These are phyloP conservation scores for Tetramorium simillimum DNA, from an alignment of 1,140 invertebrate genomes.

Conservation along the genomic window DNA sequence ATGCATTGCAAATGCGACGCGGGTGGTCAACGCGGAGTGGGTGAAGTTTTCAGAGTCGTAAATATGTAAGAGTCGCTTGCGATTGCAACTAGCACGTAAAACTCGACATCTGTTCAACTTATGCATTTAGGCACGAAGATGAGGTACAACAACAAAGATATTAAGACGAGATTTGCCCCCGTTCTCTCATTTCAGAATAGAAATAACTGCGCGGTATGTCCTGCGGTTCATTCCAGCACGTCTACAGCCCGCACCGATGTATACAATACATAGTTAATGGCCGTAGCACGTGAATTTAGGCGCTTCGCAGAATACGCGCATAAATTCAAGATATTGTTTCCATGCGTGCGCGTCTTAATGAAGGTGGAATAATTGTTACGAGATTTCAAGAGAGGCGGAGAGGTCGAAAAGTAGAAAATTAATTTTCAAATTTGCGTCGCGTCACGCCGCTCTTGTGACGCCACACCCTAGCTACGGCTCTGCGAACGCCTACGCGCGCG, in stretches of 20 bases:
- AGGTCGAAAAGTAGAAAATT: not conserved
- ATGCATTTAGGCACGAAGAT: not conserved
- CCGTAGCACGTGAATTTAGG: not conserved
- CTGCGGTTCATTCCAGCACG: not conserved
- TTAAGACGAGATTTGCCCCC: not conserved
- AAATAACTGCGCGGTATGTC: not conserved
- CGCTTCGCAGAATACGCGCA: not conserved
- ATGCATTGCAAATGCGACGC: slow-evolving; percentile 56
- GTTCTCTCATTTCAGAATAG: not conserved
- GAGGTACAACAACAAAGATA: not conserved
- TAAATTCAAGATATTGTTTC: not conserved
- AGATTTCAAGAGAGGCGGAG: no score
- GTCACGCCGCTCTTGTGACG: not conserved
- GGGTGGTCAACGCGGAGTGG: slow-evolving; percentile 44
- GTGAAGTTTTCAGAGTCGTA: slow-evolving; percentile 3
- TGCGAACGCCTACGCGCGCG: slow-evolving; percentile 63
- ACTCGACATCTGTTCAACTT: not conserved
- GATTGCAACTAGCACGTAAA: not conserved
- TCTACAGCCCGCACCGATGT: not conserved
- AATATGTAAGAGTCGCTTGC: not conserved
- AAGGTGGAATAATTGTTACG: not conserved
- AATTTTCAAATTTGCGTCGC: not conserved
- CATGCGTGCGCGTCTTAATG: no score
- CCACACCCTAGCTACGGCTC: slow-evolving; percentile 52
- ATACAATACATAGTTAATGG: not conserved